Evolutionary conservation across 1,140 invertebrate species (phyloP), one percentile per base, ranked within the genome.

Genomic region (Musca vetustissima): DNA sequence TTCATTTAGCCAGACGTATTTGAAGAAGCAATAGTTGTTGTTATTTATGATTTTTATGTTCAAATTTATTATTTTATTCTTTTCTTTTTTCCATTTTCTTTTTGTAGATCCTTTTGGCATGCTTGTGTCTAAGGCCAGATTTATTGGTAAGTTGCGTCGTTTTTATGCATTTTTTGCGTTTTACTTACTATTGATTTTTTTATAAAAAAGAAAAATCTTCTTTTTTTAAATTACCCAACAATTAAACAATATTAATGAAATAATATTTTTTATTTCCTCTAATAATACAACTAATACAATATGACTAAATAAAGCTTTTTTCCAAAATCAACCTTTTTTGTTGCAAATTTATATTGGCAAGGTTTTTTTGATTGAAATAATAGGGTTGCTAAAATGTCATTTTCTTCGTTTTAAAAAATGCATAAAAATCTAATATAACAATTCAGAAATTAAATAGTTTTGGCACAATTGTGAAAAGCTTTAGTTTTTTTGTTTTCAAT

Each of bases 111-210:
- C 87, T 88, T 86, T 86, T 88, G 86, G 87, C 87, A 87, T 88
- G 87, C 86, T 87, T 88, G 86, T 88, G 87, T 86, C 86, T 88
- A 86, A 87, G 87, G 86, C 87, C 87, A 87, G 87, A 87, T 85
- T 85, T 88, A 84, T 86, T 88, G 87, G 87, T 88, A 88, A 88
- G 87, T 88, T 76, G 73, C 75, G 79, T 76, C 77, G 73, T 47
- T 70, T 69, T 49, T 69, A 61, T 71, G 72, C 70, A 66, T 57
- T 68, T 69, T 64, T 67, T 32, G 50, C 22, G 32, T 32, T 28
- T n/a, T 50, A 47, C 25, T 48, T 19, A 22, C 14, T 36, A 48
- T 11, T 48, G 48, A n/a, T n/a, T 48, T 36, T 47, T 43, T 43
- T 43, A 43, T 43, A 43, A 43, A 43, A 43, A n/a, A n/a, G n/a